Base-by-base conservation (phyloP, 2,797 vertebrate species). In the Arctocebus calabarensis region DNA sequence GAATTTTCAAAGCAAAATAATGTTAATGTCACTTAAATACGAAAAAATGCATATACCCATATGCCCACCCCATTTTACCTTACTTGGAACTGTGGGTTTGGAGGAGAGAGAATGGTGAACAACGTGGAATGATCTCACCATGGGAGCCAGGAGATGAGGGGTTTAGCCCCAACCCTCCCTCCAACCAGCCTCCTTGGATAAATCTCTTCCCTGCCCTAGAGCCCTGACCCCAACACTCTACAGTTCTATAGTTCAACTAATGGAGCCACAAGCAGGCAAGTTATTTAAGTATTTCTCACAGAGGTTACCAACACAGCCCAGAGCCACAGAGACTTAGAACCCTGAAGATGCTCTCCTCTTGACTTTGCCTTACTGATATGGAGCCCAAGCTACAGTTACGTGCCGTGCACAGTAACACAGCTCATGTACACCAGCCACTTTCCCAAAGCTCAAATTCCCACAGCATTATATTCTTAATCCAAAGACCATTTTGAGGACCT, bases 1-100 rank as follows among this genome's bases (percentile, higher is more conserved):
- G 5, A 85, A n/a, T 62, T 88, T 93, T 66, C 34, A 85, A 92
- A 93, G 32, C 17, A 71, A 93, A 96, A 88, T 75, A 75, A 75
- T 95, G 11, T 68, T 71, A 34, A 71, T 37, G 17, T 59, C 29
- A 92, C 29, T 82, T 79, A 64, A 88, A 70, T 83, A 55, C 22
- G 34, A 83, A 66, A 85, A 62, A 52, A 20, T 43, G 7, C 0
- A 4, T 29, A 70, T 52, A 52, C 48, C 48, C 48, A 16, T 13
- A 37, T 4, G 0, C n/a, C 10, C n/a, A 66, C 12, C 45, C 73
- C 9, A 37, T 68, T 78, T 83, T 71, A 89, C 34, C 84, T 45
- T 57, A 78, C 16, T 4, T 64, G 25, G 71, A 84, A 81, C 20
- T 37, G 45, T 48, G 25, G 20, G 5, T 20, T 23, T 34, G 27